Conservation (phyloP, 2,888 invertebrate species). For the Amiota communis region DNA sequence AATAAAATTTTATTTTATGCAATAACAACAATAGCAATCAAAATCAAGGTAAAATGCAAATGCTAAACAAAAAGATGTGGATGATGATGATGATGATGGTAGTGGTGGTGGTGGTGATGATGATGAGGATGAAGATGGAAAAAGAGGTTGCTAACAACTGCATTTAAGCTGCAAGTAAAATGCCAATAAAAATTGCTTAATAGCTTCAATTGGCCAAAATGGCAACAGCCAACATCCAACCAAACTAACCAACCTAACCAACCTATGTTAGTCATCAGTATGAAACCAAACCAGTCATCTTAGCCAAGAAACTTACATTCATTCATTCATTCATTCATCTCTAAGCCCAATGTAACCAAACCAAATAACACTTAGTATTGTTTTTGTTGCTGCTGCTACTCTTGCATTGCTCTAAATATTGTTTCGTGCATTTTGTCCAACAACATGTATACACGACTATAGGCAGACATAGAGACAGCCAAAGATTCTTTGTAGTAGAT, state of each 20-base stretch:
- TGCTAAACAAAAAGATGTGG: not conserved
- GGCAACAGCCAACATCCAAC: not conserved
- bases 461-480: not conserved
- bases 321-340: not conserved
- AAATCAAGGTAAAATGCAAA: conserved; percentile 5
- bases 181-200: conserved; percentile 29
- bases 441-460: not conserved
- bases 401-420: too few species aligned
- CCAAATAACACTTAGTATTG: too few species aligned
- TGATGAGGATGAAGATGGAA: too few species aligned
- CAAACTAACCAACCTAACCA: too few species aligned
- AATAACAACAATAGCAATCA: not conserved
- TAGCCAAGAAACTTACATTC: not conserved
- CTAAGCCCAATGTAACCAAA: too few species aligned
- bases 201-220: conserved; percentile 25
- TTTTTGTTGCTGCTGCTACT: too few species aligned
- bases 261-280: not conserved
- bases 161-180: conserved; percentile 20
- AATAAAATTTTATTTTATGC: conserved; percentile 1
- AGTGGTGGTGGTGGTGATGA: too few species aligned
- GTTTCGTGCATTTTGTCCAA: not conserved
- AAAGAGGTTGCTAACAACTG: not conserved
- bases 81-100: too few species aligned
- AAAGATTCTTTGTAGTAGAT: too few species aligned
- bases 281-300: conserved; percentile 1